A percentile compares a stretch with the other conserved stretches of the same genome.
These are phyloP conservation scores for Etheostoma cragini DNA, from an alignment of 2,113 vertebrate species.

Conservation along the genomic window DNA sequence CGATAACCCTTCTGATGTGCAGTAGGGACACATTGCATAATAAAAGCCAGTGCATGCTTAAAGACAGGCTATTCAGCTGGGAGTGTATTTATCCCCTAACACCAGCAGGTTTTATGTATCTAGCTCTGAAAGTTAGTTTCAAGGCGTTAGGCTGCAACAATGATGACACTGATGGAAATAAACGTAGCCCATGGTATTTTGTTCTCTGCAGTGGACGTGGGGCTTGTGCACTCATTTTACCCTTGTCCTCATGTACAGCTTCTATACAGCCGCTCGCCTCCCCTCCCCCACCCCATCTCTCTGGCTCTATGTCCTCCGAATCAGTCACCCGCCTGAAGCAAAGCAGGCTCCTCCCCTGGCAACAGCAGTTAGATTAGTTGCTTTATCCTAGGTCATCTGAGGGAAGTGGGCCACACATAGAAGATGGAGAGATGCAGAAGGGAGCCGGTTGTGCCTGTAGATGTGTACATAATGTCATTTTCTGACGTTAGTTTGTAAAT, in stretches of 20 bases:
- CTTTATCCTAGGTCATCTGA: slow-evolving; percentile 79
- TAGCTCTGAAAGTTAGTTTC: slow-evolving; percentile 13
- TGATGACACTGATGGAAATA: slow-evolving; percentile 62
- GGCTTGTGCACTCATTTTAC: slow-evolving; percentile 6
- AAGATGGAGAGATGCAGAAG: slow-evolving; percentile 41
- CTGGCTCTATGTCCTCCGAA: slow-evolving; percentile 70
- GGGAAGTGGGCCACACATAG: slow-evolving; percentile 79
- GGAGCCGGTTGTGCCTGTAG: not conserved
- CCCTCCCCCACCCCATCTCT: slow-evolving; percentile 69
- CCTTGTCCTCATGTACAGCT: slow-evolving; percentile 56
- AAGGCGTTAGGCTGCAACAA: slow-evolving; percentile 21
- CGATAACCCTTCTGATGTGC: slow-evolving; percentile 10
- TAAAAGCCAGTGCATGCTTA: slow-evolving; percentile 7
- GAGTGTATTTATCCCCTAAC: slow-evolving; percentile 16
- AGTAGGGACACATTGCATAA: not conserved
- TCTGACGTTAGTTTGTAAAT: slow-evolving; percentile 10
- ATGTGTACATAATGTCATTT: not conserved
- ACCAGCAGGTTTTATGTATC: slow-evolving; percentile 15
- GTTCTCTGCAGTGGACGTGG: slow-evolving; percentile 20
- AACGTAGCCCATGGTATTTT: slow-evolving; percentile 11
- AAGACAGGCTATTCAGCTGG: slow-evolving; percentile 13
- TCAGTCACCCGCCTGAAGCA: slow-evolving; percentile 63
- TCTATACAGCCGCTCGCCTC: slow-evolving; percentile 58
- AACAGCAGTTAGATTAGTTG: slow-evolving; percentile 78
- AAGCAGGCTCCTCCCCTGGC: slow-evolving; percentile 76